Conservation (phyloP, 2,113 vertebrate species). For the Serilophus lunatus region DNA sequence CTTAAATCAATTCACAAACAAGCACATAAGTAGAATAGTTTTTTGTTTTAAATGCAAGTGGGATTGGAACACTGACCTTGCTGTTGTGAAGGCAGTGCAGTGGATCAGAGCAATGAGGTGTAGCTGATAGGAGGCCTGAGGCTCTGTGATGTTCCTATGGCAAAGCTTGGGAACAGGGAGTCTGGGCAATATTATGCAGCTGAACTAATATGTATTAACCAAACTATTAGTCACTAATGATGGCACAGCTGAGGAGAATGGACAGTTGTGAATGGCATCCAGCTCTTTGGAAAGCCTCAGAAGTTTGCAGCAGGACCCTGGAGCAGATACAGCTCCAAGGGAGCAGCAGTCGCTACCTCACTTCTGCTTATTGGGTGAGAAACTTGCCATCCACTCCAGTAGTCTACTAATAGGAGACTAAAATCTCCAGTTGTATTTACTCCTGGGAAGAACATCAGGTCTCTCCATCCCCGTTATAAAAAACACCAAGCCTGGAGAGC, state of each 20-base stretch:
- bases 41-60: background rate
- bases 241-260: background rate
- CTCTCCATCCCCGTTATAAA: background rate
- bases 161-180: background rate
- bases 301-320: background rate
- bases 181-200: background rate
- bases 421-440: background rate
- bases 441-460: background rate
- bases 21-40: background rate
- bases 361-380: background rate
- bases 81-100: background rate
- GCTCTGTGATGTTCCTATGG: background rate
- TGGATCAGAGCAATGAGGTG: accelerated
- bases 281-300: background rate
- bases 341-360: background rate
- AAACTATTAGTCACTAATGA: background rate
- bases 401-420: background rate
- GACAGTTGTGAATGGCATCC: background rate
- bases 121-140: background rate
- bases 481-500: background rate
- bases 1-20: background rate
- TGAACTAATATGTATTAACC: background rate
- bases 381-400: background rate
- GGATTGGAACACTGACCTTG: background rate
- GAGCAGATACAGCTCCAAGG: accelerated